Evolutionary conservation across 2,113 vertebrate genomes (phyloP), one percentile per base, ranked within the genome.

Genomic region (Gobio gobio): DNA sequence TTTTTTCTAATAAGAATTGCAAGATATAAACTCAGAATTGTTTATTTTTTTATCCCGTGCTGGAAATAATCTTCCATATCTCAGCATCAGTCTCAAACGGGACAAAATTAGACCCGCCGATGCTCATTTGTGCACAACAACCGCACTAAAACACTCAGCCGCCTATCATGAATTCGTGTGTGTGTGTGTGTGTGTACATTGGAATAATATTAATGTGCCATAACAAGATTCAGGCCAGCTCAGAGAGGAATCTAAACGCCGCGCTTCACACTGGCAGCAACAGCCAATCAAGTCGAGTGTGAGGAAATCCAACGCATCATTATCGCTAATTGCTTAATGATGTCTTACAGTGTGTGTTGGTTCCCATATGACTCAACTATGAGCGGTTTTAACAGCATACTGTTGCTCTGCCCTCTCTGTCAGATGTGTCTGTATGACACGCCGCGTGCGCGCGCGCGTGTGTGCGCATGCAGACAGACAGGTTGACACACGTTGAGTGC

Each of bases 401-500:
- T 70, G 72, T 85, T 87, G 78, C 83, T 6, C 59, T 63, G 54
- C 68, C 45, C 47, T 70, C 43, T 79, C 56, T 20, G 49, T 83
- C 43, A 29, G 26, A 8, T 29, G 56, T 76, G 74, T 80, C n/a
- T 47, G 58, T 77, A 54, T 68, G 83, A 78, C 82, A 16, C 18
- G 13, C 24, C 33, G 64, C 33, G 64, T 33, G 64, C 43, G 43
- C 36, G 51, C 47, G 85, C 16, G 49, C 24, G 76, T 5, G 75
- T 13, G 61, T 8, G 33, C 1, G 82, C 20, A 6, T 45, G 68
- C 84, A 86, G 88, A 91, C 43, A 79, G 83, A 86, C 76, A 89
- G 82, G 87, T 83, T 88, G 80, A 88, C 84, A 89, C 87, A 85
- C 84, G 88, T 79, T 59, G 78, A 90, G 82, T 86, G 86, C 88